Conservation (phyloP, 2,113 vertebrate species). For the Prochilodus magdalenae region DNA sequence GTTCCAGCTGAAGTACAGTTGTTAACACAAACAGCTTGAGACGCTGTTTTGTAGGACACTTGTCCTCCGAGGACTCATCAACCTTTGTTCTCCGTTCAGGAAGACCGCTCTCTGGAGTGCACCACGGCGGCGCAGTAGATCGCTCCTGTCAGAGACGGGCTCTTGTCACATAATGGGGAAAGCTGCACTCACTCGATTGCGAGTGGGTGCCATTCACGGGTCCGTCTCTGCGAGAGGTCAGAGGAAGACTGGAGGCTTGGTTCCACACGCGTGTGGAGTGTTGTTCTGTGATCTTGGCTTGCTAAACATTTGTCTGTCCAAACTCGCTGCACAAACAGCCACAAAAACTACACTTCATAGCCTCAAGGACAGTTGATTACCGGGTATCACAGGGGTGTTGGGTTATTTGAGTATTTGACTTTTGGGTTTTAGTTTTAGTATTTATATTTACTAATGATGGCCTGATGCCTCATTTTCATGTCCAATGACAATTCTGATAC, state of each 20-base stretch:
- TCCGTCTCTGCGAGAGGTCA: slow-evolving; percentile 63
- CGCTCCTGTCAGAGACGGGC: slow-evolving; percentile 70
- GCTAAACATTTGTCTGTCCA: slow-evolving; percentile 76
- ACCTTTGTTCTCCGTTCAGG: slow-evolving; percentile 68
- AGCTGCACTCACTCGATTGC: slow-evolving; percentile 56
- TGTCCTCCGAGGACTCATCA: slow-evolving; percentile 73
- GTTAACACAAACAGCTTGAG: slow-evolving; percentile 70
- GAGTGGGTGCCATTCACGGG: slow-evolving; percentile 56
- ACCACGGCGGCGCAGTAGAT: slow-evolving; percentile 63
- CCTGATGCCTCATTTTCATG: too few relatives aligned
- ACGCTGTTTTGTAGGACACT: slow-evolving; percentile 72
- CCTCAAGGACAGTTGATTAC: neutral
- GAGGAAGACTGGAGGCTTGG: slow-evolving; percentile 23
- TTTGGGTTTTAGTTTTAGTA: too few relatives aligned
- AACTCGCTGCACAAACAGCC: slow-evolving; percentile 54
- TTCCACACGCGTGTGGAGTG: slow-evolving; percentile 38
- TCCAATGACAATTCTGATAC: too few relatives aligned
- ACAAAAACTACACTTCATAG: slow-evolving; percentile 32
- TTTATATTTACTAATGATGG: too few relatives aligned
- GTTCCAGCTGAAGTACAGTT: slow-evolving; percentile 75
- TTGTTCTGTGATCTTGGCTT: slow-evolving; percentile 62
- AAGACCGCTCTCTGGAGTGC: slow-evolving; percentile 75
- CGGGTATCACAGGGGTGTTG: neutral
- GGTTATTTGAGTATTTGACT: too few relatives aligned
- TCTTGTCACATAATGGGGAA: slow-evolving; percentile 73